Percentiles rank a stretch among this genome's conserved stretches.
These are phyloP conservation scores for Nebria ingens DNA, from an alignment of 1,140 invertebrate genomes.

Conservation along the genomic window DNA sequence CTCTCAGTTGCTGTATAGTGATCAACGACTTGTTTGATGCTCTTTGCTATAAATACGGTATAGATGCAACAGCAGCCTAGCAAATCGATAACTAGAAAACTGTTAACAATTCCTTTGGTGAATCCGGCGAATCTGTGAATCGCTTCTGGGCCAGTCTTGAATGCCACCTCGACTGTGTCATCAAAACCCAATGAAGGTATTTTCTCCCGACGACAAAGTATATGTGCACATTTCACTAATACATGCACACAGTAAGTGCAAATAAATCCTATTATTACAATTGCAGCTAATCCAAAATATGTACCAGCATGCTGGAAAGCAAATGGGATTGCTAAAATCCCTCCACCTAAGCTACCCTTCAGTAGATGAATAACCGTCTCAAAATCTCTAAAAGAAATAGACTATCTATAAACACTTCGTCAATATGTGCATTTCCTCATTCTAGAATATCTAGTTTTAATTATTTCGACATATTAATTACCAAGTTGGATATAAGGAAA, in stretches of 20 bases:
- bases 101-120: slow-evolving; percentile 68
- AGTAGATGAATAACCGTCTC: slow-evolving; percentile 77
- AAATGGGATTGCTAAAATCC: slow-evolving; percentile 83
- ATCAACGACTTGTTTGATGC: slow-evolving; percentile 68
- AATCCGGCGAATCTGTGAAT: slow-evolving; percentile 63
- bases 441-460: no score
- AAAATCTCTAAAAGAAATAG: slow-evolving; percentile 48
- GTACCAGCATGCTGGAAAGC: slow-evolving; percentile 82
- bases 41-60: slow-evolving; percentile 86
- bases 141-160: slow-evolving; percentile 58
- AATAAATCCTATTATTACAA: slow-evolving; percentile 61
- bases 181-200: slow-evolving; percentile 72
- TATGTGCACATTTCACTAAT: slow-evolving; percentile 66
- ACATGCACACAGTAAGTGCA: slow-evolving; percentile 81
- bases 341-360: slow-evolving; percentile 83
- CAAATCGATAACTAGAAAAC: slow-evolving; percentile 87
- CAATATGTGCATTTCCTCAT: no score
- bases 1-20: slow-evolving; percentile 39
- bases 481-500: no score
- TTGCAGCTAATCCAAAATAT: slow-evolving; percentile 61
- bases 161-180: slow-evolving; percentile 73
- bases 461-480: no score
- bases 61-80: slow-evolving; percentile 98
- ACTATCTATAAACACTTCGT: no score
- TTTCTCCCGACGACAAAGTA: slow-evolving; percentile 55